These are phyloP conservation scores for Perithous albicinctus DNA, from an alignment of 2,888 invertebrate species.

Conservation along the genomic window DNA sequence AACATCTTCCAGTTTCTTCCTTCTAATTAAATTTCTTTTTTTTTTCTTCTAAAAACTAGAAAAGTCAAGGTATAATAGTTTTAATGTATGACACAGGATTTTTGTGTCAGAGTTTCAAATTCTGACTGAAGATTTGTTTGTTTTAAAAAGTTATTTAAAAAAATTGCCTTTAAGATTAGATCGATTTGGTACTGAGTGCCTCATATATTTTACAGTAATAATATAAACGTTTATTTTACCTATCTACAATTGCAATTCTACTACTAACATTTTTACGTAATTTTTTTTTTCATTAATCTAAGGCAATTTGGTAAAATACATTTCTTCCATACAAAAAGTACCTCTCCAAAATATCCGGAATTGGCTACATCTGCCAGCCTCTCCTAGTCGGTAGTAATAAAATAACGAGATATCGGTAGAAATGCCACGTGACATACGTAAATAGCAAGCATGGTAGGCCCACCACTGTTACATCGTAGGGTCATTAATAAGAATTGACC, in stretches of 20 bases:
- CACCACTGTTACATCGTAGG: constrained; percentile 45
- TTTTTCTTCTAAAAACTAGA: no score
- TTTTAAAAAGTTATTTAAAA: no score
- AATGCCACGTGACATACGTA: constrained; percentile 36
- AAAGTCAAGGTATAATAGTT: no score
- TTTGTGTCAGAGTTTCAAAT: no score
- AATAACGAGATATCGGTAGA: constrained; percentile 35
- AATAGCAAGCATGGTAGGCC: constrained; percentile 5
- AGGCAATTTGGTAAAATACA: neutral
- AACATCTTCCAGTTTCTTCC: no score
- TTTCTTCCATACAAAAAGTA: neutral
- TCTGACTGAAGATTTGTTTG: no score
- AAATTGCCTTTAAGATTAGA: no score
- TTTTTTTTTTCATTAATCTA: constrained; percentile 4
- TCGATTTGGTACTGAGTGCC: no score
- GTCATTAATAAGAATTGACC: constrained; percentile 77
- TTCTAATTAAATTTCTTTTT: no score
- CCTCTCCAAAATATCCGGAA: neutral
- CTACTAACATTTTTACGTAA: neutral
- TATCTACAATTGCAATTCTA: neutral
- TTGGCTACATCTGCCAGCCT: neutral
- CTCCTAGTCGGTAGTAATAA: neutral
- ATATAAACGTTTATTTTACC: no score
- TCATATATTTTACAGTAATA: neutral
- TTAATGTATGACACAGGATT: no score